Percentiles rank a stretch among this genome's conserved stretches.
These are phyloP conservation scores for Dasyurus viverrinus DNA, from an alignment of 2,113 vertebrate genomes.

Conservation along the genomic window DNA sequence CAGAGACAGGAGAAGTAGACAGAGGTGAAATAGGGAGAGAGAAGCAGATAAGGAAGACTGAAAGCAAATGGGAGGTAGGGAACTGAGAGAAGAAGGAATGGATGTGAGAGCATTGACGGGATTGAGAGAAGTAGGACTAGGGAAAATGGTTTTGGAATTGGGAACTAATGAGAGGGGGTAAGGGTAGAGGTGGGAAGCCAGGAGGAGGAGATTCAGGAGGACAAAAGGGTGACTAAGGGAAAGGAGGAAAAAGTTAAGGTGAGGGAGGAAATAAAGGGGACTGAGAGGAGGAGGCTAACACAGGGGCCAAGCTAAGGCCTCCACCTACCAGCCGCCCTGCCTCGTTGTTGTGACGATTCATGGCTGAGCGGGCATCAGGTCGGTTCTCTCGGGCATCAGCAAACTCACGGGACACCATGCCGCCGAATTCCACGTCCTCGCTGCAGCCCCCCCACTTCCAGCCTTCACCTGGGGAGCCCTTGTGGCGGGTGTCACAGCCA, in stretches of 20 bases:
- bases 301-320: neutral
- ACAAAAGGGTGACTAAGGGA: neutral
- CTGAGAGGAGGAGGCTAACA: neutral
- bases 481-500: conserved; percentile 94
- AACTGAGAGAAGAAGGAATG: neutral
- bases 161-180: neutral
- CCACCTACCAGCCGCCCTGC: conserved; percentile 92
- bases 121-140: neutral
- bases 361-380: conserved; percentile 95
- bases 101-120: neutral
- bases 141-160: neutral
- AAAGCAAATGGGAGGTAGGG: neutral
- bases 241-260: neutral
- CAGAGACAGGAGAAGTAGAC: neutral
- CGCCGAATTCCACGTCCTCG: conserved; percentile 96
- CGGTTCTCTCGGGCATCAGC: conserved; percentile 96
- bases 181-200: neutral
- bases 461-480: conserved; percentile 93
- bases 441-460: conserved; percentile 99
- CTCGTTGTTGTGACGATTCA: conserved; percentile 99
- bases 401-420: conserved; percentile 97
- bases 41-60: neutral
- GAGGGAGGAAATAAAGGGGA: neutral
- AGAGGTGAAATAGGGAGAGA: neutral
- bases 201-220: neutral